Evolutionary conservation across 2,113 vertebrate genomes (phyloP), one percentile per base, ranked within the genome.

Genomic region (Ciconia boyciana): DNA sequence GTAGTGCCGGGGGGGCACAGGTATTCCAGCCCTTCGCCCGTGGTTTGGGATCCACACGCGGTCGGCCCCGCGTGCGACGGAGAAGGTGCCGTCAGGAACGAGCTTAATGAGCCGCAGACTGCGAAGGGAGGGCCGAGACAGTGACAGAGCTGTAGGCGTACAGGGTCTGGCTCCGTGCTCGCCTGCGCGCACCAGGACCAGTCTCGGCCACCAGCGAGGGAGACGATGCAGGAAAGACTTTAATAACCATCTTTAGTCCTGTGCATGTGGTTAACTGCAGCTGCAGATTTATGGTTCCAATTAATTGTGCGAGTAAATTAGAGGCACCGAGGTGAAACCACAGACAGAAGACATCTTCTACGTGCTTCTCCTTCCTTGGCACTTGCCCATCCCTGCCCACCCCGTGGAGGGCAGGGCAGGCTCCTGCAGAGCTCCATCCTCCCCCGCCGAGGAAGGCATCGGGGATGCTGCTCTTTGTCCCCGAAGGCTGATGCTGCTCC

Each of bases 121-220:
- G 11, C 26, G 48, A 17, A 41, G 18, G 29, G 70, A 79, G 46
- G 55, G 32, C 16, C 0, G 0, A 20, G 60, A 8, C 1, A 25
- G 49, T 9, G 57, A 16, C 17, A 8, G 28, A 9, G 48, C 79
- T 17, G 28, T 10, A 4, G 6, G 4, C 2, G 0, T 2, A 1
- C 34, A 1, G n/a, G 83, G 14, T 13, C 60, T 48, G 74, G 9
- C 52, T 46, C 64, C 8, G 3, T 7, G 32, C 64, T 36, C 10
- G 1, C 39, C 64, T 10, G 7, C 1, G 0, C 11, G 1, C 0
- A 0, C 70, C 66, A 51, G 75, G 9, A 8, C 46, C 1, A 5
- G 5, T 18, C 49, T n/a, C 7, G 5, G 65, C 34, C 66, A 10
- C 28, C 48, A 32, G 31, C 7, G 5, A 46, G 70, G 48, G 39